Base-by-base conservation (phyloP, 2,797 vertebrate species). In the Enteromius trimaculatus region DNA sequence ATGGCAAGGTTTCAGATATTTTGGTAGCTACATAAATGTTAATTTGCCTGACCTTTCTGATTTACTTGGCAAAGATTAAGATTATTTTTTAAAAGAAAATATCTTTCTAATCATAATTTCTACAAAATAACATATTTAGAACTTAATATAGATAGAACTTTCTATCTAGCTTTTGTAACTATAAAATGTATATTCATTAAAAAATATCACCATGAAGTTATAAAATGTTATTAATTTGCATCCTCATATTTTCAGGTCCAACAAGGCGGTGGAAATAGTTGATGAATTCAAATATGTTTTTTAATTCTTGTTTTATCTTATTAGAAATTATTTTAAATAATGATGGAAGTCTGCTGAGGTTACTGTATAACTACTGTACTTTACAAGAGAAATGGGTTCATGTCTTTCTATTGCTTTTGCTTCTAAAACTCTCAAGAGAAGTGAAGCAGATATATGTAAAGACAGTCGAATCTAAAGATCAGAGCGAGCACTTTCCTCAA, bases 401-500 rank as follows among this genome's bases (percentile, higher is more conserved):
- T 49, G 31, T 70, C 44, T 47, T 58, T 29, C 47, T 37, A 78
- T 14, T 65, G 42, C 62, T 66, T 26, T 44, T 34, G 62, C 76
- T 81, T 72, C 17, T 51, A 77, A 80, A 85, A 49, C 69, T 76
- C 29, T 77, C 31, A 55, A 64, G 14, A 62, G 26, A 62, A 16
- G 60, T 9, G 53, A 16, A 51, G 69, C 64, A 76, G 44, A 80
- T 58, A 77, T 65, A 80, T 58, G 47, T 19, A 65, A 70, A 79
- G 82, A 37, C 80, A 83, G 66, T 53, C 31, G 14, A 77, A 84
- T 58, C 68, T 58, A 44, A 81, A 72, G 64, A 81, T 85, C 77
- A 80, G 70, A 80, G 78, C 3, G 10, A 74, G 44, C 42, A 29
- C n/a, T 81, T 86, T 51, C 53, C 65, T 72, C 34, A 82, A 65